Base-by-base conservation (phyloP, 2,797 vertebrate genomes). In the Sebastes matsubarae region DNA sequence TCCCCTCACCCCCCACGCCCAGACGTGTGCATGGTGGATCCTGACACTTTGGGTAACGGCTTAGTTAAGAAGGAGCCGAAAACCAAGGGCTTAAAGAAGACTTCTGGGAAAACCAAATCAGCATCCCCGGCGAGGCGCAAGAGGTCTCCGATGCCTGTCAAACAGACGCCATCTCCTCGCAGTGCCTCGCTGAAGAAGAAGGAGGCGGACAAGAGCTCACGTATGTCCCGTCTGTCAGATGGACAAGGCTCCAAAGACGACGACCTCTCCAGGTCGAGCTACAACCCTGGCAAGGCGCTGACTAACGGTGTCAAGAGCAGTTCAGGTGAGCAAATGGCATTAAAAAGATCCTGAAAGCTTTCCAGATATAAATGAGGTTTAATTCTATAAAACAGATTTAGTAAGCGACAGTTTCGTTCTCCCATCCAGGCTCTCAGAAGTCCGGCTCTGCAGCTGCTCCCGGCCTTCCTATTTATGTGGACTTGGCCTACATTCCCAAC, bases 1-100 rank as follows among this genome's bases (percentile, higher is more conserved):
- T 93, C 77, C 46, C 99, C 99, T 13, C 91, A 95, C 10, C 96
- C 97, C 22, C 98, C 98, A 58, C 97, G 93, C 68, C 98, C 99
- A 16, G 98, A 99, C 6, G 98, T 98, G 80, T 99, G 99, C 94
- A 99, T 99, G 99, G 98, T 98, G 63, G 98, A 99, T 87, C 99
- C 99, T 0, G 97, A 99, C 71, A 79, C 97, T 60, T 89, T 99
- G 78, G 93, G 94, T 32, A 95, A 93, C 46, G 96, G 95, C 87
- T 83, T 96, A 11, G 76, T 95, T n/a, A 99, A 97, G 88, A 99
- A 98, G 89, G 98, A 99, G 63, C 30, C 94, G 7, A 99, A 99
- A 90, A 86, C 96, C 64, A 97, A 98, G 92, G 82, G 94, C n/a
- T 80, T 97, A 46, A 97, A 97, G 82, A 99, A 97, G 84, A 72